These are phyloP conservation scores for Peromyscus attwateri DNA, from an alignment of 2,797 vertebrate species.

Conservation along the genomic window DNA sequence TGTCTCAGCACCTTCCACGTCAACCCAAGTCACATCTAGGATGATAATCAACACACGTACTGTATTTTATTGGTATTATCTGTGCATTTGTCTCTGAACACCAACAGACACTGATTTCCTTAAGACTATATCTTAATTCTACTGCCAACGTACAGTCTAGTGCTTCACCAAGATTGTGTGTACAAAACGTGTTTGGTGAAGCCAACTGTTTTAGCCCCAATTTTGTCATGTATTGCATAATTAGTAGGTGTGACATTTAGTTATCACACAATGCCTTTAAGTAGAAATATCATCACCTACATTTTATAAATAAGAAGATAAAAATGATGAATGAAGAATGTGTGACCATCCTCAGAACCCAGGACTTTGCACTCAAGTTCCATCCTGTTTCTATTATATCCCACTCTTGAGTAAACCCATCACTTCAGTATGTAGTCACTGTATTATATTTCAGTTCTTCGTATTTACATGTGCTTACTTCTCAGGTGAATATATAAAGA, in stretches of 20 bases:
- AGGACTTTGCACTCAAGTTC: background rate
- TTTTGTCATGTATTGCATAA: background rate
- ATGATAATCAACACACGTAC: background rate
- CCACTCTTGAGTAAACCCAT: constrained; percentile 1
- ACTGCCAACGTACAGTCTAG: background rate
- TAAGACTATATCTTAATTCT: background rate
- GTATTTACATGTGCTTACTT: background rate
- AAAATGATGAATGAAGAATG: background rate
- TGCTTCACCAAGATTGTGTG: background rate
- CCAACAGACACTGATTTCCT: background rate
- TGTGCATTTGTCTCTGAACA: background rate
- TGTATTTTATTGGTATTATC: background rate
- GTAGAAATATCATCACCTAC: background rate
- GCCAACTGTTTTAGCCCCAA: background rate
- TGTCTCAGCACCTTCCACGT: background rate
- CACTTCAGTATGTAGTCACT: background rate
- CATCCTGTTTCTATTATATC: background rate
- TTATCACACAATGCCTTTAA: constrained; percentile 12
- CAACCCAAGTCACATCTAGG: background rate
- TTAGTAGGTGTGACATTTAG: background rate
- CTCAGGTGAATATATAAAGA: background rate
- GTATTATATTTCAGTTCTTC: background rate
- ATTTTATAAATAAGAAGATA: constrained; percentile 36
- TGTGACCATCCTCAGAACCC: background rate
- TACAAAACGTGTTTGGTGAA: background rate